Evolutionary conservation across 2,113 vertebrate genomes (phyloP).

Genomic region (Rhineura floridana): DNA sequence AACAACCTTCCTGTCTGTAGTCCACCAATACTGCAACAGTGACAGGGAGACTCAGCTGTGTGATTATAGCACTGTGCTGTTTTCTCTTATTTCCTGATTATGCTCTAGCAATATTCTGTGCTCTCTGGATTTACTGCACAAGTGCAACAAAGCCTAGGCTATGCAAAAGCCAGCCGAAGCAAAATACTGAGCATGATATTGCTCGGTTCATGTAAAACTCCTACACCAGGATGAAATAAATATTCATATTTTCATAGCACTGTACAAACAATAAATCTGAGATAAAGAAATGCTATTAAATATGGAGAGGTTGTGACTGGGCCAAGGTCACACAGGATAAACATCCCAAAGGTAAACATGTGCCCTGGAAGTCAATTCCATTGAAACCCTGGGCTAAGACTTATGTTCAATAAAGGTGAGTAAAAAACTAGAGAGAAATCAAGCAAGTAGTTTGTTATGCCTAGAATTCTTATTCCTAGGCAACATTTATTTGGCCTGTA

Average conservation of each 20-base stretch:
- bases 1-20: too few species aligned
- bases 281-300: conserved; percentile 1
- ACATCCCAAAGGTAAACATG: background rate
- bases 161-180: background rate
- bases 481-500: background rate
- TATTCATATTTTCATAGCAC: background rate
- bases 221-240: background rate
- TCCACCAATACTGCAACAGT: too few species aligned
- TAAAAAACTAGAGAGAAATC: background rate
- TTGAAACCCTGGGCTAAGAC: too few species aligned
- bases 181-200: background rate
- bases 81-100: background rate
- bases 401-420: background rate
- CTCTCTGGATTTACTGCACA: background rate
- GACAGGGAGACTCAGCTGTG: too few species aligned
- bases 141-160: background rate
- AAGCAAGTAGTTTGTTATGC: background rate
- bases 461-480: background rate
- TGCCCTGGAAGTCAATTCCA: background rate
- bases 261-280: background rate
- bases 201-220: background rate
- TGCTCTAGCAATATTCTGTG: background rate
- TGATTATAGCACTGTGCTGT: background rate
- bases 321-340: background rate
- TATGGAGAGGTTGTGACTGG: background rate